These are phyloP conservation scores for Pegoplata infirma DNA, from an alignment of 2,888 invertebrate species.

Conservation along the genomic window DNA sequence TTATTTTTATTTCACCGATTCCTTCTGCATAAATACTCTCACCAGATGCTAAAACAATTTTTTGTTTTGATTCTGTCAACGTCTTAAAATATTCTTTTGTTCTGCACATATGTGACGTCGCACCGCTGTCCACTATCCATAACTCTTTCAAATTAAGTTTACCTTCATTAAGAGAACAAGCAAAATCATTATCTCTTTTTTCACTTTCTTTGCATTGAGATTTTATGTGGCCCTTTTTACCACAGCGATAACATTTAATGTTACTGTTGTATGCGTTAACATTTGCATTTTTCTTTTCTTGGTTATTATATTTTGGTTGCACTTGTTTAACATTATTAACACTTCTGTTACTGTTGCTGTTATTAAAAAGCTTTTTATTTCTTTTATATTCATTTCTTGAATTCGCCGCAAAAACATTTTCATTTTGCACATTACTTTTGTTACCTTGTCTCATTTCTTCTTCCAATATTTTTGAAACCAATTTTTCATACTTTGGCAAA, in stretches of 20 bases:
- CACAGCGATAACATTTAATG: slow-evolving; percentile 26
- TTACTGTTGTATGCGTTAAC: neutral
- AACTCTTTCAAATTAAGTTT: neutral
- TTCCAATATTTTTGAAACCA: slow-evolving; percentile 38
- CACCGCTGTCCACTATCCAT: slow-evolving; percentile 46
- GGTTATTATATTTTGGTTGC: neutral
- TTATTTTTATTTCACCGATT: neutral
- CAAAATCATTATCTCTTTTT: no score
- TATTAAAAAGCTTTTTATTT: neutral
- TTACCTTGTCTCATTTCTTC: slow-evolving; percentile 3
- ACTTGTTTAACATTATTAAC: neutral
- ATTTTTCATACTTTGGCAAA: slow-evolving; percentile 38
- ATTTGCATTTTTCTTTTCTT: neutral
- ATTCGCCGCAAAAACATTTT: slow-evolving; percentile 2
- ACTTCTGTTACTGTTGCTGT: neutral
- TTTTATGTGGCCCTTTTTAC: slow-evolving; percentile 20
- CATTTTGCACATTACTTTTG: neutral
- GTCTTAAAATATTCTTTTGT: neutral
- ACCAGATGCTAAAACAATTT: slow-evolving; percentile 1
- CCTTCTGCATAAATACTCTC: slow-evolving; percentile 6
- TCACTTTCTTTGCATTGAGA: slow-evolving; percentile 29
- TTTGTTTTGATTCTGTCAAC: neutral
- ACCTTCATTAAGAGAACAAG: slow-evolving; percentile 2
- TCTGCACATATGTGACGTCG: slow-evolving; percentile 49
- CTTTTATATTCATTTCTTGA: neutral